These are phyloP conservation scores for Popillia japonica DNA, from an alignment of 1,140 invertebrate genomes.

Conservation along the genomic window DNA sequence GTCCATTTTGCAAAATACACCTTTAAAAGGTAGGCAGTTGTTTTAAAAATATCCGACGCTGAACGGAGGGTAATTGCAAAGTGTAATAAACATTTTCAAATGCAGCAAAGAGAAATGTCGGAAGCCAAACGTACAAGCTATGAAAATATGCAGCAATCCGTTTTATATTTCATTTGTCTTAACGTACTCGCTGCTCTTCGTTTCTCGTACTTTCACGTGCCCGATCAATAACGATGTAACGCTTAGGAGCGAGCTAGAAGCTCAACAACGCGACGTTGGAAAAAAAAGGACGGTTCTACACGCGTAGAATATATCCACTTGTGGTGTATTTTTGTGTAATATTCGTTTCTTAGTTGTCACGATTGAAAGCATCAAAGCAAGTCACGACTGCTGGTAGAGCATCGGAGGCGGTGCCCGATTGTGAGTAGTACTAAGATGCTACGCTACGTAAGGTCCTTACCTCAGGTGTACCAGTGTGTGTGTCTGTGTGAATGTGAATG, in stretches of 20 bases:
- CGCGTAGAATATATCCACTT: conserved; percentile 32
- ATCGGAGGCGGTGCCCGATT: conserved; percentile 17
- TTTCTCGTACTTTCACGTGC: background rate
- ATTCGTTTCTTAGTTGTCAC: conserved; percentile 27
- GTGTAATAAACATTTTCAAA: conserved; percentile 32
- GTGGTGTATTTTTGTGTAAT: conserved; percentile 25
- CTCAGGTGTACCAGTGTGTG: conserved; percentile 12
- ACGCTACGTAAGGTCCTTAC: conserved; percentile 20
- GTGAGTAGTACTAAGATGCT: conserved; percentile 20
- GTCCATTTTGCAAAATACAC: background rate
- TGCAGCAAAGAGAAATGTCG: conserved; percentile 22
- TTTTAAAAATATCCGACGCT: background rate
- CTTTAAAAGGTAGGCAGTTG: conserved; percentile 5
- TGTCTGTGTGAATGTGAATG: background rate
- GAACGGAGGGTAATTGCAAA: conserved; percentile 12
- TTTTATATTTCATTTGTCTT: conserved; percentile 14
- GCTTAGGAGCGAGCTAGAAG: conserved; percentile 5
- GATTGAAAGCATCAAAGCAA: conserved; percentile 33
- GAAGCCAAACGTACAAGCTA: conserved; percentile 27
- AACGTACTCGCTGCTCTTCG: background rate
- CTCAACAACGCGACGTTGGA: background rate
- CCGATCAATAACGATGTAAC: background rate
- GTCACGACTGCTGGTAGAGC: conserved; percentile 30
- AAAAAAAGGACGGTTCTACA: conserved; percentile 25
- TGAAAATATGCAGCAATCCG: conserved; percentile 24